Percentiles rank a stretch among this genome's conserved stretches.
Conservation (phyloP, 2,113 vertebrate species). For the Sminthopsis crassicaudata region DNA sequence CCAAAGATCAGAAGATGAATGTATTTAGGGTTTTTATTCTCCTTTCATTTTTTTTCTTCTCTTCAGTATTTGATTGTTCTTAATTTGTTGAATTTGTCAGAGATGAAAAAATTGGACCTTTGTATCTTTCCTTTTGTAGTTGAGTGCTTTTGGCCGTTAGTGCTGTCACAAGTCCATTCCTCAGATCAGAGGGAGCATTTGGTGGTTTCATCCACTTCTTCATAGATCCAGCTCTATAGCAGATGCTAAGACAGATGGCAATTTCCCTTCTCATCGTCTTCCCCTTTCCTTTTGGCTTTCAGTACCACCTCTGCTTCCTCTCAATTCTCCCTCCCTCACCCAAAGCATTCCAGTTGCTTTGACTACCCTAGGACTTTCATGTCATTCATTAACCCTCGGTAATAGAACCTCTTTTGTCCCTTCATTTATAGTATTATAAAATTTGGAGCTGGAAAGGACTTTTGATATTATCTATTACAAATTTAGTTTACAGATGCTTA, state of each 20-base stretch:
- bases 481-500: not conserved
- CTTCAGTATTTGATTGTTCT: not conserved
- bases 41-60: not conserved
- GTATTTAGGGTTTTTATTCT: conserved; percentile 2
- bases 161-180: not conserved
- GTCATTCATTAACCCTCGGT: not conserved
- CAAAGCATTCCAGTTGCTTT: not conserved
- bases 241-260: conserved; percentile 28
- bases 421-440: not conserved
- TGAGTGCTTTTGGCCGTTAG: conserved; percentile 29
- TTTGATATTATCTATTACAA: not conserved
- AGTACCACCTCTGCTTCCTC: not conserved
- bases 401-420: not conserved
- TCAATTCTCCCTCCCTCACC: not conserved
- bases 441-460: not conserved
- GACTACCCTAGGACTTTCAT: not conserved
- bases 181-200: conserved; percentile 41
- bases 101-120: not conserved
- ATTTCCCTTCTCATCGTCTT: not conserved
- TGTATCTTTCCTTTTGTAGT: not conserved
- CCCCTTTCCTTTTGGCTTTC: not conserved
- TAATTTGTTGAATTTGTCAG: conserved; percentile 21
- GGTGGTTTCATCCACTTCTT: conserved; percentile 45
- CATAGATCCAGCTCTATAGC: not conserved
- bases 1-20: conserved; percentile 1